phyloP scores from a whole-genome alignment of 2,888 invertebrate genomes.

The Polietes domitor region DNA sequence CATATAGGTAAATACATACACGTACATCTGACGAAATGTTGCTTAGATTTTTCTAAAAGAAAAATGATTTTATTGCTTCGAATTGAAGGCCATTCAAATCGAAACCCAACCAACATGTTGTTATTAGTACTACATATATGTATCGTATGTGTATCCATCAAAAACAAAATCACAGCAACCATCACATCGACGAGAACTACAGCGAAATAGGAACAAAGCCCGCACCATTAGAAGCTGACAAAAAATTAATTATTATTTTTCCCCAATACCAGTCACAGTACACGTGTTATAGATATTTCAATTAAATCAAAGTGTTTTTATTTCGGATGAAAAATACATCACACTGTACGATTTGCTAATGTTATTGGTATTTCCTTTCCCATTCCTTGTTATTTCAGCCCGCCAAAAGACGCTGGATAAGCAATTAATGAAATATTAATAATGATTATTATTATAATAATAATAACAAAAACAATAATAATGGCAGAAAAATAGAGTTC shows the following conservation, averaged over 20 bases:
- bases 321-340: slow-evolving; percentile 12
- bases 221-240: slow-evolving; percentile 1
- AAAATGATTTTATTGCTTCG: slow-evolving; percentile 43
- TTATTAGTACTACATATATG: slow-evolving; percentile 37
- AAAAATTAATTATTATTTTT: slow-evolving; percentile 11
- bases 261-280: background rate
- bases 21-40: background rate
- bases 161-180: background rate
- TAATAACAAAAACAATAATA: slow-evolving; percentile 22
- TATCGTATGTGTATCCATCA: too few species aligned
- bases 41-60: slow-evolving; percentile 27
- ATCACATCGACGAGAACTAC: background rate
- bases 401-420: background rate
- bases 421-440: slow-evolving; percentile 20
- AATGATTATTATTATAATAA: too few species aligned
- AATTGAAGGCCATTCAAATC: slow-evolving; percentile 49
- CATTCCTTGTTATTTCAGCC: background rate
- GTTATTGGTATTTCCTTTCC: slow-evolving; percentile 32
- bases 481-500: slow-evolving; percentile 39
- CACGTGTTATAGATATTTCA: slow-evolving; percentile 7
- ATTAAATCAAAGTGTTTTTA: slow-evolving; percentile 4
- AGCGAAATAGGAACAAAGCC: background rate
- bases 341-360: slow-evolving; percentile 1
- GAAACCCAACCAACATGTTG: slow-evolving; percentile 21
- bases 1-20: background rate